Conservation (phyloP, 2,797 vertebrate genomes). For the Yasuhikotakia modesta region DNA sequence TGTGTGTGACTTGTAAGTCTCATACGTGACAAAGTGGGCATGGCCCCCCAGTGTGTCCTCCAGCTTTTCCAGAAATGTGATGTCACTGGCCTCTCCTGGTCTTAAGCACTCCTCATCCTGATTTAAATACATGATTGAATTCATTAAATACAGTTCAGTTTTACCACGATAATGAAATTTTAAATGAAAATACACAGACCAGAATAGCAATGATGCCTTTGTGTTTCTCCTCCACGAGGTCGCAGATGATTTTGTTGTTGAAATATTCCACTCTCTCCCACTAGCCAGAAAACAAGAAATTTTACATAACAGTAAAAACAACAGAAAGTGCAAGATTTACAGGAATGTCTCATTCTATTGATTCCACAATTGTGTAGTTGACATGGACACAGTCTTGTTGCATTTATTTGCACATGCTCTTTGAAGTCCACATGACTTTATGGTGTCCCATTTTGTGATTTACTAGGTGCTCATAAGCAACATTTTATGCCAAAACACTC, state of each 20-base stretch:
- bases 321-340: not conserved
- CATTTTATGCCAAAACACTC: too few species aligned
- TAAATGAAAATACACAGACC: conserved; percentile 69
- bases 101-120: conserved; percentile 96
- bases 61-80: conserved; percentile 92
- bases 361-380: too few species aligned
- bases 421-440: too few species aligned
- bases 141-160: not conserved
- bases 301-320: conserved; percentile 2
- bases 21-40: conserved; percentile 95
- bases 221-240: conserved; percentile 96
- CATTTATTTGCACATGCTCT: too few species aligned
- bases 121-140: conserved; percentile 34
- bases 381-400: too few species aligned
- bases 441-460: not conserved
- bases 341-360: too few species aligned
- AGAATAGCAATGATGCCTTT: conserved; percentile 97
- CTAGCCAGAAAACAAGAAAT: conserved; percentile 67
- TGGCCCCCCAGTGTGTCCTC: conserved; percentile 90
- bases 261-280: conserved; percentile 98
- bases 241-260: conserved; percentile 98
- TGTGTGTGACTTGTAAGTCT: conserved; percentile 14
- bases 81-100: conserved; percentile 90
- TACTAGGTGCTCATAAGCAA: too few species aligned
- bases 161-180: not conserved